phyloP scores from a whole-genome alignment of 1,140 invertebrate genomes.

The Goniozus legneri region DNA sequence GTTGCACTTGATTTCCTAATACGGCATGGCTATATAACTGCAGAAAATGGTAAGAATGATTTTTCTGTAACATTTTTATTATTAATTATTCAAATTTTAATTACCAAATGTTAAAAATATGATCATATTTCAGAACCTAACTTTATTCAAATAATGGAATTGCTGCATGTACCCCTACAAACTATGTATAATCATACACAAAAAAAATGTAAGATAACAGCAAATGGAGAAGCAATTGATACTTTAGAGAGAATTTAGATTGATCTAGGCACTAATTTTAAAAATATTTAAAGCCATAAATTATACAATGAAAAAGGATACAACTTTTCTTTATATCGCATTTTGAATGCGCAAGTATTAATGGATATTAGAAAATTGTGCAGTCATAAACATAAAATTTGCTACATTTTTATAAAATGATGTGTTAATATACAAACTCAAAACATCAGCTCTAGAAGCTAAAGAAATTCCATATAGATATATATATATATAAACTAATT shows the following conservation, averaged over 20 bases:
- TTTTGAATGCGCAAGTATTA: constrained; percentile 14
- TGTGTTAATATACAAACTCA: no score
- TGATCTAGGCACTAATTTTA: constrained; percentile 32
- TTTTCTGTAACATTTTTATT: constrained; percentile 1
- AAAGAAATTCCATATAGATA: no score
- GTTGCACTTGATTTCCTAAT: constrained; percentile 89
- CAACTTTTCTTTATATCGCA: constrained; percentile 19
- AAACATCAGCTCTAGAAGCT: no score
- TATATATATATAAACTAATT: no score
- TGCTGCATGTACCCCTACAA: constrained; percentile 82
- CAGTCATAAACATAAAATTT: constrained; percentile 13
- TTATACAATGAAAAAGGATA: constrained; percentile 24
- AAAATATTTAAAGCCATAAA: constrained; percentile 26
- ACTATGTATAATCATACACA: constrained; percentile 61
- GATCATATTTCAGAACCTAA: constrained; percentile 68
- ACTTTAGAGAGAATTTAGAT: constrained; percentile 29
- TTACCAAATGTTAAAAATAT: no score
- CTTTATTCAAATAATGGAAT: constrained; percentile 78
- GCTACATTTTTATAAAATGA: constrained; percentile 10
- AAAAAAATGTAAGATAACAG: constrained; percentile 47
- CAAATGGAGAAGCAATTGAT: constrained; percentile 48
- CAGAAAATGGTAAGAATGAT: constrained; percentile 74
- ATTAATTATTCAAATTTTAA: background rate
- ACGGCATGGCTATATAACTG: constrained; percentile 81
- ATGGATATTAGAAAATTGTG: constrained; percentile 16